These are phyloP conservation scores for Cabera pusaria DNA, from an alignment of 2,888 invertebrate species.

Conservation along the genomic window DNA sequence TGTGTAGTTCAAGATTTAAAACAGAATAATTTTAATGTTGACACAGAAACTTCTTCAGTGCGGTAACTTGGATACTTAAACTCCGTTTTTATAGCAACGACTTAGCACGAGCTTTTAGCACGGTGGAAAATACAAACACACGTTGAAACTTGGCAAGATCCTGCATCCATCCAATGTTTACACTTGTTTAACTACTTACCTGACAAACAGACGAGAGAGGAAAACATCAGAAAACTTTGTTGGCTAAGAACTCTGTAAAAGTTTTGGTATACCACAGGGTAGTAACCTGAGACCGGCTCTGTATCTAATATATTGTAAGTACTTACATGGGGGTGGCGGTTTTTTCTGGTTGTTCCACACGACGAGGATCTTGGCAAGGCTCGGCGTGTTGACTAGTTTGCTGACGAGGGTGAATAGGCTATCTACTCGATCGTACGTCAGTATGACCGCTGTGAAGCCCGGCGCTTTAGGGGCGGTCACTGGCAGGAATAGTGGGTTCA, in stretches of 20 bases:
- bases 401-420: slow-evolving; percentile 94
- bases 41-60: too few relatives aligned
- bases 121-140: not conserved
- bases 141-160: not conserved
- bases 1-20: too few relatives aligned
- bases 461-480: slow-evolving; percentile 92
- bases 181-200: too few relatives aligned
- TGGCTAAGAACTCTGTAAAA: not conserved
- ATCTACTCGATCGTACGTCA: slow-evolving; percentile 96
- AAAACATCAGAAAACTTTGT: not conserved
- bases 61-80: too few relatives aligned
- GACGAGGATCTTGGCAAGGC: slow-evolving; percentile 95
- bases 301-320: not conserved
- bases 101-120: not conserved
- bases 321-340: slow-evolving; percentile 93
- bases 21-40: too few relatives aligned
- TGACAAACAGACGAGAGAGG: not conserved
- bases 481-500: slow-evolving; percentile 92
- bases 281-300: not conserved
- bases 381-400: slow-evolving; percentile 93
- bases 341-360: slow-evolving; percentile 98
- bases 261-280: slow-evolving; percentile 1
- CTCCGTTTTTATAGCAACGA: not conserved
- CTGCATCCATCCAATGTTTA: not conserved
- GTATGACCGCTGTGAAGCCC: slow-evolving; percentile 97